Percentiles rank a stretch among this genome's conserved stretches.
phyloP scores from a whole-genome alignment of 1,140 invertebrate genomes.

The Cotesia typhae region DNA sequence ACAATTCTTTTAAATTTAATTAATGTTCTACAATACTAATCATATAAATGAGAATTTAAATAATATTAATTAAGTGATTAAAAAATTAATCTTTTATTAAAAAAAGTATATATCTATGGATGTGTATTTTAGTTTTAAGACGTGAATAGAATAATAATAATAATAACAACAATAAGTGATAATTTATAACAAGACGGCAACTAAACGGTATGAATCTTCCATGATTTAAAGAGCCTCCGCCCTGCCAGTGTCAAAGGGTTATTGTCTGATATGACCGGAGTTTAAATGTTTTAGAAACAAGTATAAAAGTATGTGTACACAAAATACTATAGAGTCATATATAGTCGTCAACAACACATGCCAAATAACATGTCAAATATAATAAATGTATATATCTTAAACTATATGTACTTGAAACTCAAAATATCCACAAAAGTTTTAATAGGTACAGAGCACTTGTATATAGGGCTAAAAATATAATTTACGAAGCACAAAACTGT shows the following conservation, averaged over 20 bases:
- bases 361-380: too few relatives aligned
- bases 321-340: too few relatives aligned
- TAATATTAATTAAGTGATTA: too few relatives aligned
- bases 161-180: constrained; percentile 17
- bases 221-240: constrained; percentile 10
- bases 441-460: background rate
- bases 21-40: too few relatives aligned
- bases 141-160: constrained; percentile 37
- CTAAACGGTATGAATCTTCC: constrained; percentile 30
- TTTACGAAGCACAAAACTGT: constrained; percentile 11
- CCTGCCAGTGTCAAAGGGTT: constrained; percentile 21
- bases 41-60: too few relatives aligned
- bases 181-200: constrained; percentile 40
- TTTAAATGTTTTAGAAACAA: too few relatives aligned
- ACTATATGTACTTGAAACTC: constrained; percentile 11
- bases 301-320: too few relatives aligned
- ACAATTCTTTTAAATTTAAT: too few relatives aligned
- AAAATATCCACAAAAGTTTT: constrained; percentile 39
- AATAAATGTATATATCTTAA: too few relatives aligned
- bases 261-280: constrained; percentile 16
- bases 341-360: too few relatives aligned
- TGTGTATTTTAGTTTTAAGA: background rate
- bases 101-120: too few relatives aligned
- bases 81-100: too few relatives aligned
- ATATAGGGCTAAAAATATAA: constrained; percentile 37